A percentile compares a stretch with the other conserved stretches of the same genome.
phyloP scores from a whole-genome alignment of 2,113 vertebrate genomes.

The Embiotoca jacksoni region DNA sequence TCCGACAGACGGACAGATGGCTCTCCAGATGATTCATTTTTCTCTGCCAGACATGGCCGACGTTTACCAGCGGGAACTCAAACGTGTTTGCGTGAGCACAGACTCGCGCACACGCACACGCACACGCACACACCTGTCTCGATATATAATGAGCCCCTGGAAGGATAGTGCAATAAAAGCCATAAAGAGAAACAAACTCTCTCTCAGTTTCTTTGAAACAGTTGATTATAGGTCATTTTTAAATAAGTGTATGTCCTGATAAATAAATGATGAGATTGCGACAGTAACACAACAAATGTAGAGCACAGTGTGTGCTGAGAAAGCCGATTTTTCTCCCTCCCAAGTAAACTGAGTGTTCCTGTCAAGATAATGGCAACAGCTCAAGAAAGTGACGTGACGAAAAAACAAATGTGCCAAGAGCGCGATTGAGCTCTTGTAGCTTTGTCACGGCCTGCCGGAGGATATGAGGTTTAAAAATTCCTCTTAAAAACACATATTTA shows the following conservation, averaged over 20 bases:
- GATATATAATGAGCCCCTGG: constrained; percentile 39
- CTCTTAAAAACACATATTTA: background rate
- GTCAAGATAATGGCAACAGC: constrained; percentile 41
- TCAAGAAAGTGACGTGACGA: constrained; percentile 19
- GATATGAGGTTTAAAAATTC: background rate
- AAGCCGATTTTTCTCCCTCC: constrained; percentile 17
- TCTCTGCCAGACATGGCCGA: constrained; percentile 38
- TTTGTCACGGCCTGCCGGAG: constrained; percentile 25
- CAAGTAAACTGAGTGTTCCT: constrained; percentile 42
- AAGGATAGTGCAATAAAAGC: constrained; percentile 11
- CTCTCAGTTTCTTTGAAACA: background rate
- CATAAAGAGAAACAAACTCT: background rate
- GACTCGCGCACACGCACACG: background rate
- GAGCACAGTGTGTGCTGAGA: constrained; percentile 31
- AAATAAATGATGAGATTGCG: background rate
- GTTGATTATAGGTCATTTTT: constrained; percentile 1
- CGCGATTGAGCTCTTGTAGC: constrained; percentile 34
- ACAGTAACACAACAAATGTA: background rate
- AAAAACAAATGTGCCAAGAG: constrained; percentile 6
- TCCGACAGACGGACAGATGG: constrained; percentile 63
- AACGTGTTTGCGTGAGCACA: constrained; percentile 9
- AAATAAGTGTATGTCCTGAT: background rate
- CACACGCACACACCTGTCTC: constrained; percentile 43
- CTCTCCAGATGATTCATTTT: constrained; percentile 50
- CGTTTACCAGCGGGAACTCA: constrained; percentile 12